Conservation (phyloP, 2,113 vertebrate genomes). For the Panurus biarmicus region DNA sequence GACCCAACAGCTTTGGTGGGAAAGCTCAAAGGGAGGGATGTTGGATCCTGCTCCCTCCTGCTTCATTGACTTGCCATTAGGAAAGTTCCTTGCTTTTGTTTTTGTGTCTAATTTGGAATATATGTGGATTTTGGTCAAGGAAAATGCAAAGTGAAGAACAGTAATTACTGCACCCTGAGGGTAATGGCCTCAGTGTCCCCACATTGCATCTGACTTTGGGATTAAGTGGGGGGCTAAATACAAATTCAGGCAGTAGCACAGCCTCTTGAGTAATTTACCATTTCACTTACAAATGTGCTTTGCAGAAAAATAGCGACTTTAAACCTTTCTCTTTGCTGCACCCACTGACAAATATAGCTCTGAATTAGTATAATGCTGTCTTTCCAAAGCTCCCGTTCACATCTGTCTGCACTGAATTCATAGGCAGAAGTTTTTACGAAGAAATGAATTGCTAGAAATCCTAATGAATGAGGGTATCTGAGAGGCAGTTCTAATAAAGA, state of each 20-base stretch:
- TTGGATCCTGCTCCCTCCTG: not conserved
- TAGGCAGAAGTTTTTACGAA: not conserved
- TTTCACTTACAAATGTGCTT: not conserved
- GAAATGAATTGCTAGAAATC: slow-evolving; percentile 44
- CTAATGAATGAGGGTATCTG: slow-evolving; percentile 12
- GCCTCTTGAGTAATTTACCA: not conserved
- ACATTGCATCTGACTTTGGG: not conserved
- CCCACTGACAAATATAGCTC: not conserved
- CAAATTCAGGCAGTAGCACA: not conserved
- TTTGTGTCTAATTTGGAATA: not conserved
- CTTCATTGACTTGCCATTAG: not conserved
- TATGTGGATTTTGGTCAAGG: not conserved
- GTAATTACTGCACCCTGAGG: not conserved
- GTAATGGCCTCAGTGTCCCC: not conserved
- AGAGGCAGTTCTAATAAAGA: slow-evolving; percentile 48
- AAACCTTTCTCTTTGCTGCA: not conserved
- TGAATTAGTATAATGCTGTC: not conserved
- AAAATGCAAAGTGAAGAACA: not conserved
- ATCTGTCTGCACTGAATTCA: slow-evolving; percentile 35
- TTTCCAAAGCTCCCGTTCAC: not conserved
- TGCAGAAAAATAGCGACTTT: not conserved
- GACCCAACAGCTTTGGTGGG: not conserved
- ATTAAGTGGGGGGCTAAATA: not conserved
- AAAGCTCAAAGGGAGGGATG: not conserved
- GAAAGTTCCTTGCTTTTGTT: not conserved